Evolutionary conservation across 1,140 invertebrate genomes (phyloP).

Genomic region (Drosophila varians): DNA sequence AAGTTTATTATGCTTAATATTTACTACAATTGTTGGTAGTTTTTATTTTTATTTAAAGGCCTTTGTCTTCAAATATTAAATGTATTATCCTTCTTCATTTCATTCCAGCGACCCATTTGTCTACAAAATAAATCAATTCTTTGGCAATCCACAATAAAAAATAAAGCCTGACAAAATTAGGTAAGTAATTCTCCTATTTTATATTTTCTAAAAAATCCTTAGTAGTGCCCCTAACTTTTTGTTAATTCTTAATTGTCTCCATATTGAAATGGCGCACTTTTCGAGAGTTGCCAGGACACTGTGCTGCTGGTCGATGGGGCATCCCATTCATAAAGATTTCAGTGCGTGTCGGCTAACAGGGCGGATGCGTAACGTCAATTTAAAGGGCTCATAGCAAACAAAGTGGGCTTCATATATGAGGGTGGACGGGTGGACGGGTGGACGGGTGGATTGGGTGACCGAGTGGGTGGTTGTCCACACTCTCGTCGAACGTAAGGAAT

Average conservation of each 20-base stretch:
- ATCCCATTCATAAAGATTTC: conserved; percentile 58
- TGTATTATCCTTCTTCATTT: too few species aligned
- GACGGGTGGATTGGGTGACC: neutral
- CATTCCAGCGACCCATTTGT: too few species aligned
- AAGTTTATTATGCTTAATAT: too few species aligned
- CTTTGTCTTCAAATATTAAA: too few species aligned
- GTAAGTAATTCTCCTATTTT: too few species aligned
- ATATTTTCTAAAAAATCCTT: too few species aligned
- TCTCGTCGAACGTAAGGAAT: neutral
- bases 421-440: conserved; percentile 1
- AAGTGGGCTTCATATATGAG: conserved; percentile 6
- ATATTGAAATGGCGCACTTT: neutral
- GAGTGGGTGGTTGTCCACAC: neutral
- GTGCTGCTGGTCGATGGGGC: conserved; percentile 2
- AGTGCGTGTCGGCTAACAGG: conserved; percentile 33
- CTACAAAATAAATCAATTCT: too few species aligned
- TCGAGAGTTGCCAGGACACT: neutral
- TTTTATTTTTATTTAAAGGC: too few species aligned
- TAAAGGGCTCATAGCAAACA: conserved; percentile 53
- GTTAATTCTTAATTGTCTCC: neutral
- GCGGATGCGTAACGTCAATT: conserved; percentile 70
- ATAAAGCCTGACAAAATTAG: too few species aligned
- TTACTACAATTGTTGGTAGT: too few species aligned
- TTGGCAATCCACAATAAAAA: too few species aligned
- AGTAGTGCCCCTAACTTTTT: too few species aligned